Evolutionary conservation across 2,888 invertebrate genomes (phyloP).

Genomic region (Eulithis testata): DNA sequence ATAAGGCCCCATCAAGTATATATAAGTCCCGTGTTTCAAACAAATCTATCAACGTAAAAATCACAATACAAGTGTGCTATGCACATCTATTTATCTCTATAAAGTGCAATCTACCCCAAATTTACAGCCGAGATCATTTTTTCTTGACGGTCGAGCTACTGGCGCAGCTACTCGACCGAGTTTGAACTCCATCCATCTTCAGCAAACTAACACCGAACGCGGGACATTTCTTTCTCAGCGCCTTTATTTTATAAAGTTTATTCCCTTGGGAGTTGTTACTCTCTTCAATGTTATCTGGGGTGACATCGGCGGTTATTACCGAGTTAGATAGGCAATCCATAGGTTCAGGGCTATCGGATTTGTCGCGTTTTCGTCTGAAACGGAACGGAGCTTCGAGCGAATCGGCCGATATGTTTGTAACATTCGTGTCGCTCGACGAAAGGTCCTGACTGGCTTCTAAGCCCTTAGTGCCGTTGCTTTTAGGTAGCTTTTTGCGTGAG

Average conservation of each 20-base stretch:
- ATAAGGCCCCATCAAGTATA: neutral
- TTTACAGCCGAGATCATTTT: slow-evolving; percentile 74
- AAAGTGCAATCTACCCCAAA: slow-evolving; percentile 43
- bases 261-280: slow-evolving; percentile 79
- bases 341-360: slow-evolving; percentile 76
- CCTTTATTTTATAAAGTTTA: slow-evolving; percentile 79
- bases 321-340: slow-evolving; percentile 77
- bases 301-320: slow-evolving; percentile 73
- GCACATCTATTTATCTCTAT: slow-evolving; percentile 55
- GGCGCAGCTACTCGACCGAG: slow-evolving; percentile 76
- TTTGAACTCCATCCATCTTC: slow-evolving; percentile 78
- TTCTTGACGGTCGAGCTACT: slow-evolving; percentile 75
- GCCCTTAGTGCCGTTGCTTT: slow-evolving; percentile 61
- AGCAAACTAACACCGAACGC: slow-evolving; percentile 70
- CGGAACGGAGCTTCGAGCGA: slow-evolving; percentile 76
- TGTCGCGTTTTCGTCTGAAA: slow-evolving; percentile 77
- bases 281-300: slow-evolving; percentile 76
- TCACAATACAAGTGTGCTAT: slow-evolving; percentile 55
- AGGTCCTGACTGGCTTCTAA: slow-evolving; percentile 72
- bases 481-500: slow-evolving; percentile 74
- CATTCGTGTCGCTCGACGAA: slow-evolving; percentile 80
- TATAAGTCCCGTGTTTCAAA: slow-evolving; percentile 28
- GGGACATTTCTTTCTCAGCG: slow-evolving; percentile 76
- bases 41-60: slow-evolving; percentile 54
- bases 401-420: slow-evolving; percentile 78